Evolutionary conservation across 1,140 invertebrate genomes (phyloP).

Genomic region (Drosophila orena): DNA sequence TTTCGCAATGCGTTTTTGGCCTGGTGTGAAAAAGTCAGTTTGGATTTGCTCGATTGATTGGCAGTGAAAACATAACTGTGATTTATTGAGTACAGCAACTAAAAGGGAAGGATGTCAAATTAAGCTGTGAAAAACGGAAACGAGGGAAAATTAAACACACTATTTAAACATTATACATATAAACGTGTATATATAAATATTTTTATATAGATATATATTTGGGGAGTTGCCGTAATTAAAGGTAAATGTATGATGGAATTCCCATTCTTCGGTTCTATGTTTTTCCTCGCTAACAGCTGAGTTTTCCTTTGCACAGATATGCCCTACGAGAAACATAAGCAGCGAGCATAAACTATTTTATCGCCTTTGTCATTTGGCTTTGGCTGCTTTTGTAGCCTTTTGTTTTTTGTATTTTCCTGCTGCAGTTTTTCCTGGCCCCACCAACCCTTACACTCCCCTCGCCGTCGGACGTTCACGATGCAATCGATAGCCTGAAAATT

Average conservation of each 20-base stretch:
- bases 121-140: no score
- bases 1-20: slow-evolving; percentile 1
- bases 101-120: slow-evolving; percentile 2
- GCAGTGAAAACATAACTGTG: slow-evolving; percentile 42
- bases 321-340: slow-evolving; percentile 16
- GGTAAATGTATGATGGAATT: no score
- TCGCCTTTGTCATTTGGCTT: slow-evolving; percentile 58
- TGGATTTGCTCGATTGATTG: slow-evolving; percentile 19
- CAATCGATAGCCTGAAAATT: slow-evolving; percentile 74
- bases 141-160: no score
- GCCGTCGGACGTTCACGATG: slow-evolving; percentile 41
- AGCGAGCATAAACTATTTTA: slow-evolving; percentile 59
- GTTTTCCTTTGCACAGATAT: not conserved
- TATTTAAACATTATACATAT: no score
- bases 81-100: slow-evolving; percentile 65
- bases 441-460: not conserved
- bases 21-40: slow-evolving; percentile 24
- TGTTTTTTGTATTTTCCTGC: slow-evolving; percentile 6
- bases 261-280: no score
- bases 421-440: not conserved
- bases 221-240: no score
- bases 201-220: no score
- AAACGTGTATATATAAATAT: no score
- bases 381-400: slow-evolving; percentile 10
- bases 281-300: no score